Conservation (phyloP, 2,113 vertebrate species). For the Panurus biarmicus region DNA sequence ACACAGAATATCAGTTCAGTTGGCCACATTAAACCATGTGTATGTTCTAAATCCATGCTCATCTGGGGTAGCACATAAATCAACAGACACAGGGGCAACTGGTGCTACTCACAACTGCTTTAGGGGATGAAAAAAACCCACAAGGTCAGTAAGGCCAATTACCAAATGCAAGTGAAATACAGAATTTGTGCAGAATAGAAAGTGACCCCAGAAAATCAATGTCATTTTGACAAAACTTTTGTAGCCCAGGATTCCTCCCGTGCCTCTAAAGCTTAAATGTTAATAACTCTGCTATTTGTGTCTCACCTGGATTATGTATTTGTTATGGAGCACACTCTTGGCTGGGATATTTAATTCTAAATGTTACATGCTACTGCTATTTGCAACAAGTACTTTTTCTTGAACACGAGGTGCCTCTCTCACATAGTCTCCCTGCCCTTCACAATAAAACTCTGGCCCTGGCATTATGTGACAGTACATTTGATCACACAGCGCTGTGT, state of each 20-base stretch:
- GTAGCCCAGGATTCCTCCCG: background rate
- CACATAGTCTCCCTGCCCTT: background rate
- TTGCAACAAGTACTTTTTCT: background rate
- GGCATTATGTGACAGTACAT: background rate
- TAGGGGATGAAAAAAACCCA: background rate
- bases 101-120: background rate
- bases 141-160: background rate
- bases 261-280: background rate
- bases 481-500: background rate
- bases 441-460: background rate
- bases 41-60: background rate
- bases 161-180: background rate
- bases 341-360: background rate
- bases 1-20: background rate
- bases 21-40: background rate
- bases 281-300: background rate
- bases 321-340: background rate
- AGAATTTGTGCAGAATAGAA: background rate
- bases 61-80: background rate
- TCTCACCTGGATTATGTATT: background rate
- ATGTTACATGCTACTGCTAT: background rate
- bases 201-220: background rate
- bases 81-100: background rate
- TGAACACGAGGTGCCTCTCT: background rate
- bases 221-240: background rate